A percentile compares a stretch with the other conserved stretches of the same genome.
These are phyloP conservation scores for Cryptoblepharus egeriae DNA, from an alignment of 2,797 vertebrate species.

Conservation along the genomic window DNA sequence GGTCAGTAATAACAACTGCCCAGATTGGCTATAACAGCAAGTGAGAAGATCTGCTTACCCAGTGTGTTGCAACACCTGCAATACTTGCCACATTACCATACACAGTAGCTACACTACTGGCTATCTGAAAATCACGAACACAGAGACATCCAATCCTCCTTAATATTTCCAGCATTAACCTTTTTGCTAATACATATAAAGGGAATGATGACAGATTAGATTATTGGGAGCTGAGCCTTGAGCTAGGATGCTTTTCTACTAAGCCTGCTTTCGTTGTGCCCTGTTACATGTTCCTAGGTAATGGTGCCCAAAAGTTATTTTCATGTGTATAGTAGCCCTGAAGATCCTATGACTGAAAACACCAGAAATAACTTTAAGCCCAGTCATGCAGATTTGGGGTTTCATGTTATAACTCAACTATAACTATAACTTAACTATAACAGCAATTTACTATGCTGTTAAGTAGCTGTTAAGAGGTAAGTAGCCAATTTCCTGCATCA, in stretches of 20 bases:
- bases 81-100: too few species aligned
- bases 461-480: too few species aligned
- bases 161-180: constrained; percentile 20
- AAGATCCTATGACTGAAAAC: neutral
- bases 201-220: neutral
- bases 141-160: constrained; percentile 17
- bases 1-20: too few species aligned
- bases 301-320: constrained; percentile 27
- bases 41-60: too few species aligned
- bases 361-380: neutral
- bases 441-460: neutral
- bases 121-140: constrained; percentile 13
- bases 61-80: too few species aligned
- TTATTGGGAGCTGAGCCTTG: constrained; percentile 32
- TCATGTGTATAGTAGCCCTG: constrained; percentile 5
- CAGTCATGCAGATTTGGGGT: neutral
- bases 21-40: too few species aligned
- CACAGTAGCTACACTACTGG: neutral
- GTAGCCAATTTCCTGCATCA: neutral
- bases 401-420: neutral
- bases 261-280: constrained; percentile 10
- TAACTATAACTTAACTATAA: neutral
- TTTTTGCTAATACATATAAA: neutral
- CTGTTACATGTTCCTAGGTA: constrained; percentile 28
- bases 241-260: constrained; percentile 35